Percentiles rank a stretch among this genome's conserved stretches.
phyloP scores from a whole-genome alignment of 1,140 invertebrate genomes.

The Epicauta chinensis region DNA sequence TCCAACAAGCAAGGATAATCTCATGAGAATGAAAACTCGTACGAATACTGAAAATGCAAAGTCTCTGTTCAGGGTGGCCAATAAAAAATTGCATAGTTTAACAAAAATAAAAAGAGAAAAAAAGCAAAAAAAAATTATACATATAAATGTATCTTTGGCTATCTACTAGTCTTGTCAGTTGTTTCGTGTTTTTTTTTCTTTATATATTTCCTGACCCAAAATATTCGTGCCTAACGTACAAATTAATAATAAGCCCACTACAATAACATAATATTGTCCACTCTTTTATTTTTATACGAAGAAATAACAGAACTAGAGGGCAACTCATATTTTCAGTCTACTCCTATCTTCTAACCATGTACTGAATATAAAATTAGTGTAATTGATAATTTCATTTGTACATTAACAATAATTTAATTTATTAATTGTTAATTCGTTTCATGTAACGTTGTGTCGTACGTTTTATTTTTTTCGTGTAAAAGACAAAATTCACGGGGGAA shows the following conservation, averaged over 20 bases:
- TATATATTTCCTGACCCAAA: slow-evolving; percentile 24
- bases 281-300: slow-evolving; percentile 26
- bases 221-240: slow-evolving; percentile 31
- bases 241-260: slow-evolving; percentile 19
- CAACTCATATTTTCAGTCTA: slow-evolving; percentile 24
- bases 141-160: too few species aligned
- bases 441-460: slow-evolving; percentile 20
- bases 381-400: slow-evolving; percentile 33
- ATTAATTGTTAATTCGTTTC: slow-evolving; percentile 31
- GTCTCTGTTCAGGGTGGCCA: slow-evolving; percentile 8
- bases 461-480: slow-evolving; percentile 18
- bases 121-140: neutral
- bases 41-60: slow-evolving; percentile 15
- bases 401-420: slow-evolving; percentile 33
- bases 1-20: slow-evolving; percentile 15
- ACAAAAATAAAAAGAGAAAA: slow-evolving; percentile 17
- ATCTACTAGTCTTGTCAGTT: too few species aligned
- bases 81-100: slow-evolving; percentile 21
- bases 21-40: slow-evolving; percentile 14
- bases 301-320: slow-evolving; percentile 15
- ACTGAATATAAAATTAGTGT: slow-evolving; percentile 21
- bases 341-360: slow-evolving; percentile 16
- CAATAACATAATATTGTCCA: slow-evolving; percentile 25
- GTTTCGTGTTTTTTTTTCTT: slow-evolving; percentile 24
- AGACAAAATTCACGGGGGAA: neutral